Conservation (phyloP, 2,113 vertebrate species). For the Odontophorus gujanensis region DNA sequence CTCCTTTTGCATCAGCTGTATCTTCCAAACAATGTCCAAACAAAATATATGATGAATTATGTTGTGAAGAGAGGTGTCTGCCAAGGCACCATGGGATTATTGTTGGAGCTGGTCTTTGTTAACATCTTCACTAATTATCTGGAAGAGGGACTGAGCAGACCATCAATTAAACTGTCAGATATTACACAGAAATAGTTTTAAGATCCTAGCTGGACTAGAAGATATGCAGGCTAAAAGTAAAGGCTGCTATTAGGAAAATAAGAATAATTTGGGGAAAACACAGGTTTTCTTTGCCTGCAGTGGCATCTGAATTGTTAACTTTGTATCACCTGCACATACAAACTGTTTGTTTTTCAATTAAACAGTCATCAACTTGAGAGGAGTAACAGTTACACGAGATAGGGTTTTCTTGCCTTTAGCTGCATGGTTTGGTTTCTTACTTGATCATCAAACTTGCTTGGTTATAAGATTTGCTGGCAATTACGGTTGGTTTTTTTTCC, state of each 20-base stretch:
- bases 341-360: not conserved
- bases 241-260: not conserved
- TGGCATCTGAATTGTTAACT: not conserved
- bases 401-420: not conserved
- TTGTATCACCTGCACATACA: not conserved
- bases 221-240: not conserved
- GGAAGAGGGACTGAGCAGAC: conserved; percentile 65
- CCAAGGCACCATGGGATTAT: conserved; percentile 56
- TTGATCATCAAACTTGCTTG: not conserved
- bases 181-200: conserved; percentile 1
- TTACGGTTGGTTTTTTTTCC: too few relatives aligned
- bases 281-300: not conserved
- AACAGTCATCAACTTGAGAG: not conserved
- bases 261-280: not conserved
- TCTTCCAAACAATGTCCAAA: conserved; percentile 12
- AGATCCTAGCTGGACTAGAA: not conserved
- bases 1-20: conserved; percentile 15
- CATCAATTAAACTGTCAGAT: conserved; percentile 72
- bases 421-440: not conserved
- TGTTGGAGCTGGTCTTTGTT: conserved; percentile 56
- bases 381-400: not conserved
- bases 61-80: conserved; percentile 24
- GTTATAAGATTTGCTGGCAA: not conserved
- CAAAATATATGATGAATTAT: conserved; percentile 26
- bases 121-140: conserved; percentile 75